These are phyloP conservation scores for Sinhomidia bicolor DNA, from an alignment of 2,888 invertebrate species.

Conservation along the genomic window DNA sequence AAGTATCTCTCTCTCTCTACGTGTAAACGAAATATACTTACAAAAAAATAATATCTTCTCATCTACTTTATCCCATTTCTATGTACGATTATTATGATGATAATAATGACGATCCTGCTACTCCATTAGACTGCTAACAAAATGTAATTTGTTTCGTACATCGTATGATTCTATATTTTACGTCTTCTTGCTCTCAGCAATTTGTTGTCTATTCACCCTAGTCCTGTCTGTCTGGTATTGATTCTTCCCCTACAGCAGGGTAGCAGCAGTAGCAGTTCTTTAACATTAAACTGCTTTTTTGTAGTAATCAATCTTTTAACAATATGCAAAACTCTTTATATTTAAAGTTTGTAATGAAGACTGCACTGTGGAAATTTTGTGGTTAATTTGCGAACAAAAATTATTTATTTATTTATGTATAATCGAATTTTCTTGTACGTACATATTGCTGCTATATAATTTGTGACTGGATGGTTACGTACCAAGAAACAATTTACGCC, in stretches of 20 bases:
- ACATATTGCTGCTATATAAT: too few relatives aligned
- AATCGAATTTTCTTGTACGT: too few relatives aligned
- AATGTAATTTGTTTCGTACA: not conserved
- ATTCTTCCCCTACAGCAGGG: not conserved
- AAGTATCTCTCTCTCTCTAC: not conserved
- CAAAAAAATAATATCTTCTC: not conserved
- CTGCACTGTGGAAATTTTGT: too few relatives aligned
- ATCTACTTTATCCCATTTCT: not conserved
- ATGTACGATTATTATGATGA: not conserved
- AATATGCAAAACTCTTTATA: too few relatives aligned
- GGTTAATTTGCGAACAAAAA: too few relatives aligned
- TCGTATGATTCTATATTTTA: conserved; percentile 4
- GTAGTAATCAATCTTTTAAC: too few relatives aligned
- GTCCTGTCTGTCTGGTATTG: not conserved
- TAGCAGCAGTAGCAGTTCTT: too few relatives aligned
- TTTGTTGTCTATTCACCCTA: conserved; percentile 12
- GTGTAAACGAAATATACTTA: not conserved
- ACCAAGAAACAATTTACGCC: not conserved
- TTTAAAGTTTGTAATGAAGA: too few relatives aligned
- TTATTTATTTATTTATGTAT: too few relatives aligned
- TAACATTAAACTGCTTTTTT: not conserved
- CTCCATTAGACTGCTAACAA: not conserved
- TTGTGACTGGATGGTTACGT: not conserved
- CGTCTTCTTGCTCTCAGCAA: not conserved
- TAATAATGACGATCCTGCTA: conserved; percentile 12